Evolutionary conservation across 2,113 vertebrate genomes (phyloP), one percentile per base, ranked within the genome.

Genomic region (Mormyrus iriodes): DNA sequence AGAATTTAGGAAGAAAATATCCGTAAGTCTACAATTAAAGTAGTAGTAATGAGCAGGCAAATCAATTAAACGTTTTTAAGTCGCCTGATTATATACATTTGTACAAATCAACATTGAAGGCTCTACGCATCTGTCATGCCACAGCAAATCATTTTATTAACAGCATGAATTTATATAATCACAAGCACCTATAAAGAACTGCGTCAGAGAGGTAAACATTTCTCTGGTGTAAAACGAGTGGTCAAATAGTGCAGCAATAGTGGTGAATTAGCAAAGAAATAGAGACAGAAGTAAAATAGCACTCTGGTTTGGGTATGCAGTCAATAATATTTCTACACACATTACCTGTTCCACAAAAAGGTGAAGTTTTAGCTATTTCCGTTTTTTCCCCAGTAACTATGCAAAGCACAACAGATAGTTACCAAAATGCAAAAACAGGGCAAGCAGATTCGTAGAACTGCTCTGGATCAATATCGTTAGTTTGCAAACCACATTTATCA

Each of bases 111-210:
- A 69, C 21, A 89, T 24, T 12, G n/a, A 55, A 51, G 52, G 53
- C 39, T 21, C 31, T 17, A 90, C 27, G 39, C 31, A 48, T 85
- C 58, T 65, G 90, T 94, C 94, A 92, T 94, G 93, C 92, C 92
- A 93, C 93, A 94, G 88, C 91, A 94, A 94, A 92, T 96, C 4
- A 65, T 87, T 91, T 86, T 95, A 96, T 96, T 96, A 94, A 95
- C 94, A 94, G 89, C 82, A 90, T 42, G 86, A 91, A 88, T 92
- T 91, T 94, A 90, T 94, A 94, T 87, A 92, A 3, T 88, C 87
- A 93, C 90, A 93, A 92, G 90, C 93, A 92, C 90, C 90, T 90
- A 91, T 89, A 91, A 91, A 88, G 89, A 90, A 83, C 39, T 92
- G 89, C 88, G 88, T 88, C 3, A 91, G 73, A 31, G 73, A 79